Percentiles rank a stretch among this genome's conserved stretches.
Evolutionary conservation across 2,113 vertebrate species (phyloP).

Genomic region (Pachycephala philippinensis): DNA sequence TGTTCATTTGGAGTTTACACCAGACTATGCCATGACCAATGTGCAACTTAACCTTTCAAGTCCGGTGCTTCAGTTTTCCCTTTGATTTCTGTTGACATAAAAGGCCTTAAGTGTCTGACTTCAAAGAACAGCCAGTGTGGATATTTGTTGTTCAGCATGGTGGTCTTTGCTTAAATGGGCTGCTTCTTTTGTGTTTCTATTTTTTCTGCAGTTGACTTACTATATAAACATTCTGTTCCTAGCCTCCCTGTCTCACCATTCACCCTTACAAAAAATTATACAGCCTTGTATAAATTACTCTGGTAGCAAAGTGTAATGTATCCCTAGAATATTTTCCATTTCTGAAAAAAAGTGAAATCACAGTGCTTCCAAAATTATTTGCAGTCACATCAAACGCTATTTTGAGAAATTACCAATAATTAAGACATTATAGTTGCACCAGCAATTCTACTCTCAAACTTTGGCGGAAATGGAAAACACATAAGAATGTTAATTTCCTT

Average conservation of each 20-base stretch:
- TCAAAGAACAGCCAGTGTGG: constrained; percentile 3
- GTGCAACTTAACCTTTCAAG: not conserved
- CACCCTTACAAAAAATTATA: not conserved
- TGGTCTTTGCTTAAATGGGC: not conserved
- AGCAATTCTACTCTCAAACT: not conserved
- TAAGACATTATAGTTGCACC: not conserved
- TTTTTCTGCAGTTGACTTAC: not conserved
- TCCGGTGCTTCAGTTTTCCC: not conserved
- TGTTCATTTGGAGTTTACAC: not conserved
- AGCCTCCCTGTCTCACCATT: not conserved
- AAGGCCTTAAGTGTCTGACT: constrained; percentile 11
- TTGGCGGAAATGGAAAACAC: not conserved
- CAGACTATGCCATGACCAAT: not conserved
- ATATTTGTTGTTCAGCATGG: constrained; percentile 15
- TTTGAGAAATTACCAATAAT: not conserved
- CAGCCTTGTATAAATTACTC: not conserved
- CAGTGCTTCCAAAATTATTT: not conserved
- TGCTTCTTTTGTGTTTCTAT: not conserved
- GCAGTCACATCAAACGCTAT: not conserved
- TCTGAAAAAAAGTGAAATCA: not conserved
- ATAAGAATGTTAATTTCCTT: not conserved
- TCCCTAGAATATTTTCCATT: not conserved
- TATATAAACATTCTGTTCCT: not conserved
- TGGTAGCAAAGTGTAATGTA: not conserved
- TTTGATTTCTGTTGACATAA: constrained; percentile 27